A percentile compares a stretch with the other conserved stretches of the same genome.
These are phyloP conservation scores for Lophotriccus pileatus DNA, from an alignment of 2,797 vertebrate species.

Conservation along the genomic window DNA sequence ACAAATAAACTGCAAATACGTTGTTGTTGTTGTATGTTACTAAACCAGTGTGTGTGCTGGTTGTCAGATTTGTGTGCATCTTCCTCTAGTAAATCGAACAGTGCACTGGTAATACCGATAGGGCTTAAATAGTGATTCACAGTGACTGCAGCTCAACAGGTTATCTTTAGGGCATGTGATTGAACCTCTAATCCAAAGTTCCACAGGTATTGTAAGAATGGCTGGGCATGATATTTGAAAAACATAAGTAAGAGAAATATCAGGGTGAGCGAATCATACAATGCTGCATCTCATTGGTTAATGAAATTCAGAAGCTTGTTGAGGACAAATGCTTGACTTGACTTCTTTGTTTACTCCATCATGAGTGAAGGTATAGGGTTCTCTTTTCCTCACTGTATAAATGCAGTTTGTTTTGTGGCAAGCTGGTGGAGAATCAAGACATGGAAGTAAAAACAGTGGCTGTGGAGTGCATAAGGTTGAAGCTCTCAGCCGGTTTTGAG, in stretches of 20 bases:
- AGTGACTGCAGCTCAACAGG: neutral
- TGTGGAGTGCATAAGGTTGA: neutral
- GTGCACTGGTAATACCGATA: neutral
- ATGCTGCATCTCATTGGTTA: neutral
- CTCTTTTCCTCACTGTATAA: neutral
- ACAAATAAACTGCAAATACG: neutral
- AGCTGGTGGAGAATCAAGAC: neutral
- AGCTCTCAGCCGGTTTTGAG: neutral
- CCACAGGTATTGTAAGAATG: neutral
- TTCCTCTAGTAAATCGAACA: neutral
- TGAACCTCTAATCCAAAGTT: neutral
- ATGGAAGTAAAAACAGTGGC: neutral
- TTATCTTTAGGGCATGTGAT: neutral
- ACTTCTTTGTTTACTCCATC: neutral
- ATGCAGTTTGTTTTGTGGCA: neutral
- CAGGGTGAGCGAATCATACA: neutral
- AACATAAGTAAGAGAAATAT: neutral
- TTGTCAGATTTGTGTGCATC: neutral
- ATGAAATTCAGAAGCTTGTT: neutral
- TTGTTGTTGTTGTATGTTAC: neutral
- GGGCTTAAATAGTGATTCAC: neutral
- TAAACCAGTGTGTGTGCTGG: neutral
- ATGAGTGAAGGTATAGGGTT: neutral
- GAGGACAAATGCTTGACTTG: neutral
- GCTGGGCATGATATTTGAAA: neutral